Evolutionary conservation across 2,797 vertebrate genomes (phyloP).

Genomic region (Heliangelus exortis): DNA sequence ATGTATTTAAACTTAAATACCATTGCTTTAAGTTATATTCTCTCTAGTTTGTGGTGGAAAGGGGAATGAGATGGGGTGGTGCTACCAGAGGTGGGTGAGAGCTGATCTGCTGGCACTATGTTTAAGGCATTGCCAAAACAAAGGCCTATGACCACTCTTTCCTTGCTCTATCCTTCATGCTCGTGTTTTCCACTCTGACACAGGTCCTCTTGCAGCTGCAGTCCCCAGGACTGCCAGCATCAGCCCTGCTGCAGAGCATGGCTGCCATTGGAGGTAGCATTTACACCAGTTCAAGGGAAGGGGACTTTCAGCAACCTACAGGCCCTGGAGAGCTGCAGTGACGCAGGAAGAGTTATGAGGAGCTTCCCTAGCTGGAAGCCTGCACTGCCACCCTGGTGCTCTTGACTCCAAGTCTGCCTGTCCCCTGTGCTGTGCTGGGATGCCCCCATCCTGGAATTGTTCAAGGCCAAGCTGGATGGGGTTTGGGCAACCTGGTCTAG

Average conservation of each 20-base stretch:
- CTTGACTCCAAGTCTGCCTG: neutral
- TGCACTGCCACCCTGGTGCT: accelerated
- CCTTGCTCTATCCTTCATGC: neutral
- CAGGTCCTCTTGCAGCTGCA: accelerated
- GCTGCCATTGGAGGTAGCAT: neutral
- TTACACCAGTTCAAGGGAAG: too few species aligned
- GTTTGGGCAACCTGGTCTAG: too few species aligned
- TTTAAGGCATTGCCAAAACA: neutral
- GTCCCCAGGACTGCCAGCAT: neutral
- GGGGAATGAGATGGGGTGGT: accelerated
- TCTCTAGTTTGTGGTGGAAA: neutral
- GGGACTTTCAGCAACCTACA: neutral
- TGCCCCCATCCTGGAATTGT: too few species aligned
- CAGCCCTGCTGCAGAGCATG: accelerated
- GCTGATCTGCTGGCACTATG: accelerated
- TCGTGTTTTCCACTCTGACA: accelerated
- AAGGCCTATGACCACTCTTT: neutral
- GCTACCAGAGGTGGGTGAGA: neutral
- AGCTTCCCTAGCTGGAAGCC: too few species aligned
- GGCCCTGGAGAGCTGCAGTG: neutral
- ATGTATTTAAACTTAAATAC: neutral
- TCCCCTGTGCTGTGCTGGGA: neutral
- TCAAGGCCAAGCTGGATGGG: too few species aligned
- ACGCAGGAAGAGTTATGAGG: neutral
- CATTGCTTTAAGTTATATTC: neutral